phyloP scores from a whole-genome alignment of 2,888 invertebrate genomes.

The Girardia tigrina region DNA sequence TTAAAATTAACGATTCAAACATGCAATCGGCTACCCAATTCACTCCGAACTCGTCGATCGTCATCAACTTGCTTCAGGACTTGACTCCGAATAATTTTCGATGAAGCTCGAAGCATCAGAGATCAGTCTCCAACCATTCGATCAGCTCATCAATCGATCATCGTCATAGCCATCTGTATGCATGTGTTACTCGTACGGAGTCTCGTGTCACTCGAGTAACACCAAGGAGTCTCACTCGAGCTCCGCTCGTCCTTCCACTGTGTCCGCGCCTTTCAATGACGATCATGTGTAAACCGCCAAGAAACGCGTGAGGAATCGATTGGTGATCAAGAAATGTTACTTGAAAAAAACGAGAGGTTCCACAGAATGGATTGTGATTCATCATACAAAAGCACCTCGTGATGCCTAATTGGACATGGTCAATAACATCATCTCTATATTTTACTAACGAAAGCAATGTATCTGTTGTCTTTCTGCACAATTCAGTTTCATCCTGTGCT shows the following conservation, averaged over 20 bases:
- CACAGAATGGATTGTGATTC: no score
- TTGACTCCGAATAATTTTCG: background rate
- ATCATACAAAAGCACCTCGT: no score
- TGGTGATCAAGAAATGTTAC: background rate
- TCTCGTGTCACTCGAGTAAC: slow-evolving; percentile 12
- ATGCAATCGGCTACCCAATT: background rate
- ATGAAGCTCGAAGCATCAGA: background rate
- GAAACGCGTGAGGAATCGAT: background rate
- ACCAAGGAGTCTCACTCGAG: background rate
- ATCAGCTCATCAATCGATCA: no score
- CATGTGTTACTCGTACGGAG: background rate
- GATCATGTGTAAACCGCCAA: background rate
- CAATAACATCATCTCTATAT: no score
- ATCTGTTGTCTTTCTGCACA: no score
- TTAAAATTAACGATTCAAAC: slow-evolving; percentile 4
- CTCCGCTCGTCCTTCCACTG: no score
- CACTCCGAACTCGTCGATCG: background rate
- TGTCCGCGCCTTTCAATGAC: no score
- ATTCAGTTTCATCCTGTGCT: no score
- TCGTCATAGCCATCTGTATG: background rate
- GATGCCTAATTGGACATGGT: no score
- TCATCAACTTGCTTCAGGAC: background rate
- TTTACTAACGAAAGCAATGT: no score
- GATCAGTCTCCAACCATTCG: no score
- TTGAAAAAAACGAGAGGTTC: background rate